These are phyloP conservation scores for Clunio marinus DNA, from an alignment of 2,888 invertebrate species.

Conservation along the genomic window DNA sequence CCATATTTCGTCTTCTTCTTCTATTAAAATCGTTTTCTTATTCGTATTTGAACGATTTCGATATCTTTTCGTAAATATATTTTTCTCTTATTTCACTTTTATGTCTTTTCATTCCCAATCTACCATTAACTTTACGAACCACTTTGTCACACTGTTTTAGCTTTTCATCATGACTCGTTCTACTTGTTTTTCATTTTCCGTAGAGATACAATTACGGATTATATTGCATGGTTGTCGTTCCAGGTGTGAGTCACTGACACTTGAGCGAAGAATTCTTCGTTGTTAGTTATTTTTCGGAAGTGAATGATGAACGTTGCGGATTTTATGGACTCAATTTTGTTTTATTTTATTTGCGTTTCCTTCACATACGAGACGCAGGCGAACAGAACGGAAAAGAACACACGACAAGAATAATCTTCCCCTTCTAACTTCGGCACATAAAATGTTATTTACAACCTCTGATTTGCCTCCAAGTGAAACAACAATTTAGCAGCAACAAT, in stretches of 20 bases:
- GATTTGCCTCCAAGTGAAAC: slow-evolving; percentile 9
- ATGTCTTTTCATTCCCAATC: slow-evolving; percentile 22
- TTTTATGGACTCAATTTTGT: slow-evolving; percentile 38
- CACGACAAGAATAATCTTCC: too few species aligned
- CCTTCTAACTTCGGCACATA: background rate
- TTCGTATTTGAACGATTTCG: slow-evolving; percentile 8
- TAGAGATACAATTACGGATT: slow-evolving; percentile 9
- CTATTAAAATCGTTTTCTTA: background rate
- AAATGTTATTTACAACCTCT: slow-evolving; percentile 17
- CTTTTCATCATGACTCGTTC: slow-evolving; percentile 3
- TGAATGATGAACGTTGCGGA: slow-evolving; percentile 21
- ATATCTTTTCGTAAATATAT: slow-evolving; percentile 8
- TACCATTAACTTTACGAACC: slow-evolving; percentile 12
- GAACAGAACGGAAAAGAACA: too few species aligned
- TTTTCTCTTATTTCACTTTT: slow-evolving; percentile 23
- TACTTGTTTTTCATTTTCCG: too few species aligned
- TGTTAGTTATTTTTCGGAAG: background rate
- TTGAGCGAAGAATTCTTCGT: background rate
- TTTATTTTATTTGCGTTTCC: too few species aligned
- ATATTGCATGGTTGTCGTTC: slow-evolving; percentile 2
- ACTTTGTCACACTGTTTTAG: slow-evolving; percentile 24
- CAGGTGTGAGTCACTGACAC: background rate
- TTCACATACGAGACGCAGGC: too few species aligned
- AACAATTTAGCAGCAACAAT: too few species aligned
- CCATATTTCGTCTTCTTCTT: slow-evolving; percentile 29